These are phyloP conservation scores for Eupsilia transversa DNA, from an alignment of 2,888 invertebrate genomes.

Conservation along the genomic window DNA sequence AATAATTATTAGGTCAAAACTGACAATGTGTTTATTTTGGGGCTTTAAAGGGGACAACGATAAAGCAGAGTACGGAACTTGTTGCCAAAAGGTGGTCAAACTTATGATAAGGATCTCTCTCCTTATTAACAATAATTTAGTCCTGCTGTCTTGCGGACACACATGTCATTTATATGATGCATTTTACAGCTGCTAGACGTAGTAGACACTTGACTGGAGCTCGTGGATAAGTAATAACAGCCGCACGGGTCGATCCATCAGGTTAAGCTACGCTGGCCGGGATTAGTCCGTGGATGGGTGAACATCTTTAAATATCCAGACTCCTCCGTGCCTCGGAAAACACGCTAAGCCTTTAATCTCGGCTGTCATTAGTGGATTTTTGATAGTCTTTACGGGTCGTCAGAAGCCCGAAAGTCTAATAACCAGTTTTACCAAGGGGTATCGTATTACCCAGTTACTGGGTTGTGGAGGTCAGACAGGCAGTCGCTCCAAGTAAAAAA, in stretches of 20 bases:
- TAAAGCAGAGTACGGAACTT: neutral
- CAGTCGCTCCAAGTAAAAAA: too few relatives aligned
- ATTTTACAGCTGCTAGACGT: neutral
- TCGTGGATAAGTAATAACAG: neutral
- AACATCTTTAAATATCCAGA: too few relatives aligned
- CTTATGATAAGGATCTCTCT: neutral
- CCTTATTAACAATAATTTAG: neutral
- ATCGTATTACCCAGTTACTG: too few relatives aligned
- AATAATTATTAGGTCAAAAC: slow-evolving; percentile 1
- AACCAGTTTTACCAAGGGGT: too few relatives aligned
- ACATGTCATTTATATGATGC: neutral
- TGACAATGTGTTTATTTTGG: neutral
- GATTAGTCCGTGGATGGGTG: neutral
- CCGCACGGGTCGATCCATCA: neutral
- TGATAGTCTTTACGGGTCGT: too few relatives aligned
- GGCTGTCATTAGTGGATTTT: too few relatives aligned
- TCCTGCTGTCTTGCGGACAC: neutral
- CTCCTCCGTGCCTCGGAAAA: too few relatives aligned
- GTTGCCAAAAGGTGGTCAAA: neutral
- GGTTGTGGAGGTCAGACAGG: too few relatives aligned
- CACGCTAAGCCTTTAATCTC: too few relatives aligned
- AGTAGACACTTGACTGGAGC: neutral
- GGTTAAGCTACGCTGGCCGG: neutral
- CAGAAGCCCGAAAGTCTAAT: too few relatives aligned
- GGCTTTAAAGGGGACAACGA: slow-evolving; percentile 8